Evolutionary conservation across 2,113 vertebrate species (phyloP).

Genomic region (Ornithorhynchus anatinus): DNA sequence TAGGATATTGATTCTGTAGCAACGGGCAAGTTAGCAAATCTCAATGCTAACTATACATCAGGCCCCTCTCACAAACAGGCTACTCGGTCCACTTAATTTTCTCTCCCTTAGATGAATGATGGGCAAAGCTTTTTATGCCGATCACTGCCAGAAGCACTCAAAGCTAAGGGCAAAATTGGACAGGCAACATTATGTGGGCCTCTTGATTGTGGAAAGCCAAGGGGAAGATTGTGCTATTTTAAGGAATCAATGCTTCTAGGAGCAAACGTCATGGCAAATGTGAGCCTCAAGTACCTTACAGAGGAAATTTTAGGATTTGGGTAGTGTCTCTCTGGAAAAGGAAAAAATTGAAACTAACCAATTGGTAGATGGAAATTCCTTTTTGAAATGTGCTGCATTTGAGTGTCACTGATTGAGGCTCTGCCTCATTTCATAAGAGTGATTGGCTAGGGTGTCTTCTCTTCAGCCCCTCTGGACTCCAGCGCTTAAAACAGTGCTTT

Average conservation of each 20-base stretch:
- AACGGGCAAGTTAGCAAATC: too few relatives aligned
- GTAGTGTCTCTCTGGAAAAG: not conserved
- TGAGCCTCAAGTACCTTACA: too few relatives aligned
- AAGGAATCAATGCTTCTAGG: not conserved
- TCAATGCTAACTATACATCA: too few relatives aligned
- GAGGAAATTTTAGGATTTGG: not conserved
- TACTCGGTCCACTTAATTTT: rapidly evolving
- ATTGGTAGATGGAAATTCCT: not conserved
- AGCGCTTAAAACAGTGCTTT: too few relatives aligned
- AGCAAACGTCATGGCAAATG: not conserved
- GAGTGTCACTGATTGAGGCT: not conserved
- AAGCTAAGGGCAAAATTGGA: rapidly evolving
- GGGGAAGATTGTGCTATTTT: too few relatives aligned
- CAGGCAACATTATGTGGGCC: rapidly evolving
- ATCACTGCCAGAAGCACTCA: not conserved
- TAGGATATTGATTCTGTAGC: too few relatives aligned
- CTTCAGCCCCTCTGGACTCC: too few relatives aligned
- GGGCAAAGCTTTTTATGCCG: not conserved
- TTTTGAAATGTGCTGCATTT: not conserved
- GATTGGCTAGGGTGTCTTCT: not conserved
- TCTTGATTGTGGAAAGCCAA: too few relatives aligned
- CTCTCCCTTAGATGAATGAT: rapidly evolving
- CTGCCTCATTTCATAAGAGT: not conserved
- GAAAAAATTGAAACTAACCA: not conserved
- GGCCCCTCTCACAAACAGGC: not conserved